Percentiles rank a stretch among this genome's conserved stretches.
Evolutionary conservation across 2,113 vertebrate species (phyloP).

Genomic region (Camelus bactrianus): DNA sequence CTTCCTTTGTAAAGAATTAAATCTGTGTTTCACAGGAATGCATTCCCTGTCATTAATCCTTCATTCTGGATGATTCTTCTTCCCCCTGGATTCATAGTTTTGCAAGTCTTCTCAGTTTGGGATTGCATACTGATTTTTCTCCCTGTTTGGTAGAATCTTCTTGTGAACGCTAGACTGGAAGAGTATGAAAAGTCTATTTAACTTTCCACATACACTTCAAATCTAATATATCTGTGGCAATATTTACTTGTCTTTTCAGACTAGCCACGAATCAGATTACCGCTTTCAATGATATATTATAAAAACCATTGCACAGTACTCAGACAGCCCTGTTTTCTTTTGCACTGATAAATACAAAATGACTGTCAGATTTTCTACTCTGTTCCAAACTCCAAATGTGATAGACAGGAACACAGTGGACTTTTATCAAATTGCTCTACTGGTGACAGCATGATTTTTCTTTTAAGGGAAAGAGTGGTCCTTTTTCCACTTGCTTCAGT

Average conservation of each 20-base stretch:
- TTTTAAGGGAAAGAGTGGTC: not conserved
- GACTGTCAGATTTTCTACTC: not conserved
- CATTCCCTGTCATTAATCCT: not conserved
- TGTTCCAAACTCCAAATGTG: not conserved
- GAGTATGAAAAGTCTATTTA: not conserved
- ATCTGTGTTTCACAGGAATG: not conserved
- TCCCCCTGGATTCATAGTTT: not conserved
- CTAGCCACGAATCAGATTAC: not conserved
- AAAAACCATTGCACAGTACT: not conserved
- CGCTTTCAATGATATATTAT: not conserved
- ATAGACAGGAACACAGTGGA: not conserved
- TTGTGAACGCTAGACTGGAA: not conserved
- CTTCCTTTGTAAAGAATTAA: not conserved
- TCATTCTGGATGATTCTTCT: not conserved
- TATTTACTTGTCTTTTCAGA: constrained; percentile 34
- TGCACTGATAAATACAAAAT: not conserved
- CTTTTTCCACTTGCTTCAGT: constrained; percentile 26
- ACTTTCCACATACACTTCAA: not conserved
- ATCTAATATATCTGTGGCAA: not conserved
- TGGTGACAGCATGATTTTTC: not conserved
- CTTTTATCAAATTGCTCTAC: not conserved
- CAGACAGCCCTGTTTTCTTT: constrained; percentile 1
- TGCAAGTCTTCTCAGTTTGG: not conserved
- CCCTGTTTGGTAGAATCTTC: not conserved
- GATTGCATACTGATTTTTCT: not conserved